These are phyloP conservation scores for Syndactyla subalaris DNA, from an alignment of 2,797 vertebrate species.

Conservation along the genomic window DNA sequence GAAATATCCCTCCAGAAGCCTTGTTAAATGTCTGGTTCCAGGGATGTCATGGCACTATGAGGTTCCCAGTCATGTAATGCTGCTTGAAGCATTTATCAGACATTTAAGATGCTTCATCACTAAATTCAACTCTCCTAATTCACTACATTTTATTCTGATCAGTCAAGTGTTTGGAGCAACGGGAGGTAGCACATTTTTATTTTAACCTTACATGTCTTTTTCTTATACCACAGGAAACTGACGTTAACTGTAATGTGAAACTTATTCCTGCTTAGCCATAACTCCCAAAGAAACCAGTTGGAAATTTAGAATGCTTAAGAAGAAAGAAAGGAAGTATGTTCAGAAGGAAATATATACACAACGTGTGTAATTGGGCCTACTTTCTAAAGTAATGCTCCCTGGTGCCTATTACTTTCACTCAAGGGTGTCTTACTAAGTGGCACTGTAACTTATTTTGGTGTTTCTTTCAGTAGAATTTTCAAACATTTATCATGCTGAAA, in stretches of 20 bases:
- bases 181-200: not conserved
- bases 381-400: constrained; percentile 29
- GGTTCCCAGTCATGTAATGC: not conserved
- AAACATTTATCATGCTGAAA: constrained; percentile 69
- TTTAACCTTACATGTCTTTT: not conserved
- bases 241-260: not conserved
- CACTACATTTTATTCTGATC: not conserved
- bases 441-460: constrained; percentile 48
- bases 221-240: not conserved
- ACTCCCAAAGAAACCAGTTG: not conserved
- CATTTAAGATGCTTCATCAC: not conserved
- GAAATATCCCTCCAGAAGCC: not conserved
- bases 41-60: not conserved
- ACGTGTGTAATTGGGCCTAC: not conserved
- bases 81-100: not conserved
- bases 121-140: not conserved
- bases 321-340: not conserved
- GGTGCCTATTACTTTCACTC: constrained; percentile 11
- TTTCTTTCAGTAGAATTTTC: constrained; percentile 58
- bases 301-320: not conserved
- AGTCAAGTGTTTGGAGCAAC: not conserved
- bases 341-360: not conserved
- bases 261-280: not conserved
- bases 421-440: constrained; percentile 26
- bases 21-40: not conserved